Evolutionary conservation across 2,888 invertebrate species (phyloP).

Genomic region (Polyommatus icarus): DNA sequence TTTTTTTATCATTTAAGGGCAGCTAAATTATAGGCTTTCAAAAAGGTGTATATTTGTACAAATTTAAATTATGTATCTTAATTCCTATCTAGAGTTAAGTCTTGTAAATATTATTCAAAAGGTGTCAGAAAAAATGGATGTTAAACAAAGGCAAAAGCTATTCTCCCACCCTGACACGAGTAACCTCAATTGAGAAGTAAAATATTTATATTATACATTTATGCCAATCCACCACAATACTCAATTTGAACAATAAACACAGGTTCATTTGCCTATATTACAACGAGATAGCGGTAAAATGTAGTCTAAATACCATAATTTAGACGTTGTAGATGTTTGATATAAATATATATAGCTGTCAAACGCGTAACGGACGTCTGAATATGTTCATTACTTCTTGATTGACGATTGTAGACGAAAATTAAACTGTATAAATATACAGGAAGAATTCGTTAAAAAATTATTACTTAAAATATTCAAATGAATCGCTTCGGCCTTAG

Average conservation of each 20-base stretch:
- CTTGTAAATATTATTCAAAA: too few relatives aligned
- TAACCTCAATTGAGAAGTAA: too few relatives aligned
- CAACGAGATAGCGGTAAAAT: slow-evolving; percentile 2
- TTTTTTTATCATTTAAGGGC: too few relatives aligned
- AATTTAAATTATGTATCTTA: too few relatives aligned
- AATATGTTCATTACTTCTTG: slow-evolving; percentile 6
- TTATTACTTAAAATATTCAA: not conserved
- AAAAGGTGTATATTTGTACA: too few relatives aligned
- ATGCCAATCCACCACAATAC: not conserved
- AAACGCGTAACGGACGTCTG: slow-evolving; percentile 3
- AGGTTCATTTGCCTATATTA: slow-evolving; percentile 24
- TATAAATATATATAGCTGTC: slow-evolving; percentile 10
- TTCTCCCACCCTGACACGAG: too few relatives aligned
- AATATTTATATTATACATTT: not conserved
- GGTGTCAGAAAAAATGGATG: too few relatives aligned
- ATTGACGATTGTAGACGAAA: not conserved
- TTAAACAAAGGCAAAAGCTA: too few relatives aligned
- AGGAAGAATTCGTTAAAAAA: too few relatives aligned
- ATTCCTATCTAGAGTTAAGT: too few relatives aligned
- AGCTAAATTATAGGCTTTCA: too few relatives aligned
- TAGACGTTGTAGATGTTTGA: not conserved
- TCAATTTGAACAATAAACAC: slow-evolving; percentile 17
- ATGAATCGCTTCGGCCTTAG: not conserved
- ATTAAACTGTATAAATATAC: not conserved
- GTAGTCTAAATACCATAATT: not conserved